phyloP scores from a whole-genome alignment of 2,113 vertebrate genomes.

The Vicugna pacos region DNA sequence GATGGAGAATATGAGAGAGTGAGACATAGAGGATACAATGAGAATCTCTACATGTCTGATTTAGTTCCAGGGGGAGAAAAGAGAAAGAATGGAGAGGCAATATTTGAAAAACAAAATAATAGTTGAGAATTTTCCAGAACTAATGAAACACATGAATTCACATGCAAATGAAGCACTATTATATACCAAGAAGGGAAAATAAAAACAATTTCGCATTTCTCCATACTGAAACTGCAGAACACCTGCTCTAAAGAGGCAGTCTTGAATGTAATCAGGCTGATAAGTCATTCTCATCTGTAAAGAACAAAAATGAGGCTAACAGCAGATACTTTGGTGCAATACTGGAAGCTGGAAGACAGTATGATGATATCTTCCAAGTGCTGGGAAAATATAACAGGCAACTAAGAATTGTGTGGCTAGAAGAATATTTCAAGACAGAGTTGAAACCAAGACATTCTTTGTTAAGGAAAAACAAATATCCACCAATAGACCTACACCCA shows the following conservation, averaged over 20 bases:
- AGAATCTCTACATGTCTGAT: neutral
- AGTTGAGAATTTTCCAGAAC: neutral
- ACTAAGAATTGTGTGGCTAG: neutral
- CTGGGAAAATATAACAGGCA: neutral
- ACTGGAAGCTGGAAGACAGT: neutral
- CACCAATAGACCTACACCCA: neutral
- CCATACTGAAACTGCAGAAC: neutral
- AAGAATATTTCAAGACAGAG: slow-evolving; percentile 29
- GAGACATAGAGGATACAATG: neutral
- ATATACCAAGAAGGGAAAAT: neutral
- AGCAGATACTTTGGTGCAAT: neutral
- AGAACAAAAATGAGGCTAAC: neutral
- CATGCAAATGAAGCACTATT: neutral
- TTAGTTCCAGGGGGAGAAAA: neutral
- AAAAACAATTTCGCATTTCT: neutral
- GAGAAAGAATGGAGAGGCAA: neutral
- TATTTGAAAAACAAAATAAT: neutral
- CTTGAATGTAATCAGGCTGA: neutral
- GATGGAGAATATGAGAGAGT: neutral
- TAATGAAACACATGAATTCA: neutral
- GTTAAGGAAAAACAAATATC: neutral
- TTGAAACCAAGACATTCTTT: neutral
- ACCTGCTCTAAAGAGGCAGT: neutral
- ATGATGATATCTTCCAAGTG: neutral
- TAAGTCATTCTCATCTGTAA: neutral